Evolutionary conservation across 1,140 invertebrate species (phyloP), one percentile per base, ranked within the genome.

Genomic region (Ips typographus): DNA sequence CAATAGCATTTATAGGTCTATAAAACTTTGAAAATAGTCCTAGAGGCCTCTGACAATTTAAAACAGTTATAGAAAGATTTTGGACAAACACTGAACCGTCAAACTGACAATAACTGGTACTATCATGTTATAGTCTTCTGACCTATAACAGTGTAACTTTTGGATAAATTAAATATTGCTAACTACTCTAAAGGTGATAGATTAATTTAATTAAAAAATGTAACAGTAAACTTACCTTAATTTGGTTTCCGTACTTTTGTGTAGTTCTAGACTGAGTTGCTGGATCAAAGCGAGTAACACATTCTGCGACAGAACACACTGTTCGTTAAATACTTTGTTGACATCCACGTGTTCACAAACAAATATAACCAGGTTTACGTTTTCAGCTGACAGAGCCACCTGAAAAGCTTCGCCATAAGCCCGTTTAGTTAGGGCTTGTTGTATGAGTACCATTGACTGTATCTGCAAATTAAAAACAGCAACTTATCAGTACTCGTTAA

Each of bases 211-310:
- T 22, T 22, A 22, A 22, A 22, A 22, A 22, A 22, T 22, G 22
- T 22, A 22, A 22, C 22, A 22, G 22, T 37, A 3, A 60, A 77
- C 73, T 74, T 83, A 96, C 94, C 89, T 93, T 72, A 93, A 87
- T 81, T 96, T 97, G 2, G 95, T 84, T 74, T 93, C 91, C n/a
- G 92, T 94, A 75, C 94, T 88, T 62, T 89, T 85, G 40, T 84
- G 84, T 79, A 98, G 87, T 80, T 97, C 94, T 1, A 92, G 90
- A 2, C 93, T 92, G 2, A 98, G 85, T 79, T 98, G 95, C 80
- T 96, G 94, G 71, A 98, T 92, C 1, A 98, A 85, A 1, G 94
- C 96, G 40, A 98, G 83, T 59, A 98, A 84, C 47, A 96, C 93
- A 73, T 91, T 91, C 77, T 95, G 94, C 62, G 90, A 88, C 7